A percentile compares a stretch with the other conserved stretches of the same genome.
Conservation (phyloP, 2,797 vertebrate genomes). For the Spinus pinus region DNA sequence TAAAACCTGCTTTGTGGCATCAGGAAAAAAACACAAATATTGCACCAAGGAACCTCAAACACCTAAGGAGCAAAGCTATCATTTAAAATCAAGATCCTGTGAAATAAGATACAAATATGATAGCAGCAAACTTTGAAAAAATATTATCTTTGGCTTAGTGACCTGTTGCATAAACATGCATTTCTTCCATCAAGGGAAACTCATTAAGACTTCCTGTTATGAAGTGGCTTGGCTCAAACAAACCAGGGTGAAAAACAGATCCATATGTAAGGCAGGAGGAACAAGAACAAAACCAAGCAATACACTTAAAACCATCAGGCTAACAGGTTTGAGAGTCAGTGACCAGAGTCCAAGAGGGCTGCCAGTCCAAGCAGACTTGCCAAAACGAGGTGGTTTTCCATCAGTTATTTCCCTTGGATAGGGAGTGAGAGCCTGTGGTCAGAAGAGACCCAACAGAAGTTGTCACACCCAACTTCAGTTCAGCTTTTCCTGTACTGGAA, state of each 20-base stretch:
- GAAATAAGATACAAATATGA: background rate
- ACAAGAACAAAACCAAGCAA: background rate
- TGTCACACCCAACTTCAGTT: background rate
- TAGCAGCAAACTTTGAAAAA: background rate
- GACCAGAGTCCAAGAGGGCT: background rate
- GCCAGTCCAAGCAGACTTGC: background rate
- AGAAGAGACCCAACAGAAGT: background rate
- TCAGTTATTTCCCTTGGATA: background rate
- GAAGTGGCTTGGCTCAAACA: background rate
- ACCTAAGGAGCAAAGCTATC: background rate
- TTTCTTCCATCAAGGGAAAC: background rate
- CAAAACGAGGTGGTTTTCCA: background rate
- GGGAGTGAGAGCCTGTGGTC: background rate
- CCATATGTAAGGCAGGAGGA: background rate
- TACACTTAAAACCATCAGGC: background rate
- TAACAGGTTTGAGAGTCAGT: background rate
- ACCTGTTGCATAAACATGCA: background rate
- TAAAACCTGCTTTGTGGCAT: background rate
- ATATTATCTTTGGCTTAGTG: background rate
- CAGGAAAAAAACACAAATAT: background rate
- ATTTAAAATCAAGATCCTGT: background rate
- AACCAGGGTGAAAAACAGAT: background rate
- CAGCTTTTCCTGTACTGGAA: fast-evolving
- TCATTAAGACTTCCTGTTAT: background rate
- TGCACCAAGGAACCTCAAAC: background rate